Evolutionary conservation across 2,888 invertebrate species (phyloP).

Genomic region (Tethea ocularis): DNA sequence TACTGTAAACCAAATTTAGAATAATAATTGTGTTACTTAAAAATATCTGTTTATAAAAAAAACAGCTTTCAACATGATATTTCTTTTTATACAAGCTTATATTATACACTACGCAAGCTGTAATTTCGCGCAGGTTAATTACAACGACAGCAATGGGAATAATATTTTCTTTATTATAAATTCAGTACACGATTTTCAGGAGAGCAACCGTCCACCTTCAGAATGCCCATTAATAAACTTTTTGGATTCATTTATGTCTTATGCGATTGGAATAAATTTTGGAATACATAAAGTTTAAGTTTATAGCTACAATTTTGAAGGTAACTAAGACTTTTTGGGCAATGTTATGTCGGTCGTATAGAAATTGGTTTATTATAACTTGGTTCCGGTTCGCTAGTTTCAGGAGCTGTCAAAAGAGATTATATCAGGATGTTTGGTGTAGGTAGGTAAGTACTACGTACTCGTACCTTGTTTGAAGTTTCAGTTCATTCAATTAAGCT

Average conservation of each 20-base stretch:
- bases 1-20: not conserved
- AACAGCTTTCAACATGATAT: no score
- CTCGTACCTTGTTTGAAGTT: not conserved
- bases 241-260: constrained; percentile 62
- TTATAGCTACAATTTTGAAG: constrained; percentile 19
- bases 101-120: no score
- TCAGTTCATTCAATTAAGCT: constrained; percentile 4
- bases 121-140: not conserved
- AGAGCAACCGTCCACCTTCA: constrained; percentile 61
- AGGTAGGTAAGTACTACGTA: not conserved
- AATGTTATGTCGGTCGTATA: constrained; percentile 5
- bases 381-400: constrained; percentile 11
- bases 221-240: constrained; percentile 67
- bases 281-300: constrained; percentile 28
- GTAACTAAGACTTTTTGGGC: constrained; percentile 6
- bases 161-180: constrained; percentile 38
- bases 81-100: not conserved
- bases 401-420: constrained; percentile 2
- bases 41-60: no score
- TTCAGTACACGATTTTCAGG: constrained; percentile 55
- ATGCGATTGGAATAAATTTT: constrained; percentile 59
- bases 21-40: no score
- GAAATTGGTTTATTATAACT: constrained; percentile 33
- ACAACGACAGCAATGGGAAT: constrained; percentile 15
- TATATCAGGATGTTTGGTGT: not conserved